phyloP scores from a whole-genome alignment of 2,113 vertebrate genomes.

The Tursiops truncatus region DNA sequence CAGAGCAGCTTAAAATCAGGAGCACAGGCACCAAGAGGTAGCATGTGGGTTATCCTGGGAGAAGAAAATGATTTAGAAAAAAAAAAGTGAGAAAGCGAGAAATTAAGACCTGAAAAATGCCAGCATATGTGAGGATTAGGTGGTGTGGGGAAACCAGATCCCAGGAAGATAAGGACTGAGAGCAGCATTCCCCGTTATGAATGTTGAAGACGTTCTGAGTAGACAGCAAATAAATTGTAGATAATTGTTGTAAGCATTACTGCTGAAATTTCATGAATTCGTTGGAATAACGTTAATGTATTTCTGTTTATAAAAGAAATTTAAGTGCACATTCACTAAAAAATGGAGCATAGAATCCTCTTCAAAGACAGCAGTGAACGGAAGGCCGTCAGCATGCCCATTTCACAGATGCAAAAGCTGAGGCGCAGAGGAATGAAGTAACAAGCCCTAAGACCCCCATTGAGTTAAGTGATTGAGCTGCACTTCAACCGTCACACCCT shows the following conservation, averaged over 20 bases:
- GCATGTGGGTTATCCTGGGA: not conserved
- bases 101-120: not conserved
- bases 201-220: not conserved
- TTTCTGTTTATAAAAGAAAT: not conserved
- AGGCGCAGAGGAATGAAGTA: not conserved
- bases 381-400: not conserved
- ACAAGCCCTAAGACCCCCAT: not conserved
- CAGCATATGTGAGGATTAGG: not conserved
- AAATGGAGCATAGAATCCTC: not conserved
- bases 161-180: not conserved
- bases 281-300: not conserved
- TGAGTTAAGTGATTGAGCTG: not conserved
- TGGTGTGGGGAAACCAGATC: not conserved
- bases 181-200: not conserved
- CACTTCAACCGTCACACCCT: not conserved
- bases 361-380: not conserved
- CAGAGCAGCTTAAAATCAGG: not conserved
- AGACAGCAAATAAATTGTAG: not conserved
- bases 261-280: not conserved
- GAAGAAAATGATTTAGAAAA: not conserved
- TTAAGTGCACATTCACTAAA: not conserved
- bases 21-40: not conserved
- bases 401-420: not conserved
- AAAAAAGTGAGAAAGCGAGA: not conserved
- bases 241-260: not conserved